Conservation (phyloP, 2,113 vertebrate species). For the Oophaga pumilio region DNA sequence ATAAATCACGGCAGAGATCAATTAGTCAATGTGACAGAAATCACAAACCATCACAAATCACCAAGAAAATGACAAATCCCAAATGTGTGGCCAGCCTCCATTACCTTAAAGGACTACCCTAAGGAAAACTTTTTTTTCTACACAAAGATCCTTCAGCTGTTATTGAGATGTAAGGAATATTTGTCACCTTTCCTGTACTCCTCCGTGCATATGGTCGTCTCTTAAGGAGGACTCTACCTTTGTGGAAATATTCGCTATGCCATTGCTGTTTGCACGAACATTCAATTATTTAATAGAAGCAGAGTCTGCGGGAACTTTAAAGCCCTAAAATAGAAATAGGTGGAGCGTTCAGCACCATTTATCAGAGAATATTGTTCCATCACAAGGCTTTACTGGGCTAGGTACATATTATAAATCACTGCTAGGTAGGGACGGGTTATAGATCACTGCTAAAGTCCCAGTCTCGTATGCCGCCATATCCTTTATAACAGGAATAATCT, state of each 20-base stretch:
- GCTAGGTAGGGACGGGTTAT: not conserved
- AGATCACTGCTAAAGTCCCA: not conserved
- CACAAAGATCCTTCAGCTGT: not conserved
- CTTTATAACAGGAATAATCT: not conserved
- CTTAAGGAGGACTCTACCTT: too few species aligned
- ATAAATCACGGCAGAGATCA: too few species aligned
- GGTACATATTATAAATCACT: not conserved
- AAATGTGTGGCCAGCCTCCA: too few species aligned
- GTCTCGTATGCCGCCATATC: not conserved
- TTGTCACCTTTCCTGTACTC: not conserved
- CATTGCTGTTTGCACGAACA: not conserved
- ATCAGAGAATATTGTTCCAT: not conserved
- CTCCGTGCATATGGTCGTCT: too few species aligned
- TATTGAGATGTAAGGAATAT: not conserved
- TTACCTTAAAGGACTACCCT: too few species aligned
- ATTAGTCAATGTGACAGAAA: too few species aligned
- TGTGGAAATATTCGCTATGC: too few species aligned
- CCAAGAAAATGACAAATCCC: too few species aligned
- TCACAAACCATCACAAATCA: too few species aligned
- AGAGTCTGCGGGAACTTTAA: not conserved
- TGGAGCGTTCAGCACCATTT: not conserved
- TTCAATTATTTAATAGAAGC: not conserved
- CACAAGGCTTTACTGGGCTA: not conserved
- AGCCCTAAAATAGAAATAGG: too few species aligned
- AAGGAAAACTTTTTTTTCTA: not conserved